Base-by-base conservation (phyloP, 2,113 vertebrate genomes). In the Pituophis catenifer region DNA sequence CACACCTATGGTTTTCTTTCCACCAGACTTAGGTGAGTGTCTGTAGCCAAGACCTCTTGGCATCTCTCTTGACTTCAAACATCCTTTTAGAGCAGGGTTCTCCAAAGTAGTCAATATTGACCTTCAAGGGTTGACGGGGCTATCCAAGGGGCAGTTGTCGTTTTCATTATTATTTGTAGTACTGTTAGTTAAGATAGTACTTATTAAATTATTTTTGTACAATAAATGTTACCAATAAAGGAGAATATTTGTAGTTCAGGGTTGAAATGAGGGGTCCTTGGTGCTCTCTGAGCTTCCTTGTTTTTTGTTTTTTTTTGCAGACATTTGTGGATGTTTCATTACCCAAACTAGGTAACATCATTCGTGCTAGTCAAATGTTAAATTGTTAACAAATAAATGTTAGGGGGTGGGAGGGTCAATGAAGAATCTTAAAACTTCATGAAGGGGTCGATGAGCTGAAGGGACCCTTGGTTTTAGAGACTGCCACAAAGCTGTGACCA, bases 341-440 rank as follows among this genome's bases (percentile, higher is more conserved):
- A 58, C 44, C 44, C 4, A 4, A 48, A 48, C 21, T 58, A 23
- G 21, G 21, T 58, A 58, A 8, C 2, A 58, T 58, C 57, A 58
- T 23, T 21, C 23, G 8, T 58, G 21, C 57, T 58, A 58, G 19
- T 58, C 19, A 58, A 58, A 23, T 23, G 57, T 58, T 21, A 58
- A 58, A 58, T 58, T 58, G 57, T 58, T 58, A 23, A 23, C 17
- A 21, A 58, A 23, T 58, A 58, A 58, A 23, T 23, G 6, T 58
- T 58, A 0, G 6, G 1, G 19, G 5, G 57, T 0, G 1, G 5
- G 57, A 0, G 1, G 5, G 11, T n/a, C 29, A n/a, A 70, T 7
- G 65, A 70, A 70, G 2, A n/a, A 33, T 70, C n/a, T 21, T 70
- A n/a, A 70, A 70, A 70, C 65, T 33, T 70, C 13, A 70, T 70